Evolutionary conservation across 2,888 invertebrate species (phyloP).

Genomic region (Eulithis prunata): DNA sequence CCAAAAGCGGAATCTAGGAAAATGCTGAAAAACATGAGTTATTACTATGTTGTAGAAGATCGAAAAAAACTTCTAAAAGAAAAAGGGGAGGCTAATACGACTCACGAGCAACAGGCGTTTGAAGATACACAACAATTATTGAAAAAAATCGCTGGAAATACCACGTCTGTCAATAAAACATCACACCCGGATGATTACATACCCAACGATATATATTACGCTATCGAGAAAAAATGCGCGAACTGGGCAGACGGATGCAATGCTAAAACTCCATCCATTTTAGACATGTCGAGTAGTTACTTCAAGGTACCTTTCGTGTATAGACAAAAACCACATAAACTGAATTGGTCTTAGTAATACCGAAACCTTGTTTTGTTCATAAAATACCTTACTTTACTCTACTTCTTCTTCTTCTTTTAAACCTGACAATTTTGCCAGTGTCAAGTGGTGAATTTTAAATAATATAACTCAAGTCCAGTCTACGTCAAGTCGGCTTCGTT

Average conservation of each 20-base stretch:
- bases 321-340: neutral
- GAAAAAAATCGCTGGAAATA: neutral
- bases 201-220: conserved; percentile 39
- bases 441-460: no score
- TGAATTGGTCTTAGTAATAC: neutral
- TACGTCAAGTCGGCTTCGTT: no score
- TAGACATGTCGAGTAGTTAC: conserved; percentile 1
- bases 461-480: no score
- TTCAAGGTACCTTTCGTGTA: conserved; percentile 3
- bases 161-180: neutral
- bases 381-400: no score
- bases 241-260: conserved; percentile 36
- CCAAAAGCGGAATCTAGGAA: conserved; percentile 7
- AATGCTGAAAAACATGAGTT: conserved; percentile 9
- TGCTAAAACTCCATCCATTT: conserved; percentile 1
- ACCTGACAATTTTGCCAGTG: no score
- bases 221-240: conserved; percentile 36
- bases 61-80: neutral
- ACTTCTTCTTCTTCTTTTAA: no score
- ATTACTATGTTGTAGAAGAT: neutral
- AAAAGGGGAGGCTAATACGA: neutral
- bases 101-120: neutral
- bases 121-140: no score
- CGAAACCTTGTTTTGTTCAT: no score
- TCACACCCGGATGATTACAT: conserved; percentile 15